Conservation (phyloP, 2,797 vertebrate genomes). For the Argya squamiceps region DNA sequence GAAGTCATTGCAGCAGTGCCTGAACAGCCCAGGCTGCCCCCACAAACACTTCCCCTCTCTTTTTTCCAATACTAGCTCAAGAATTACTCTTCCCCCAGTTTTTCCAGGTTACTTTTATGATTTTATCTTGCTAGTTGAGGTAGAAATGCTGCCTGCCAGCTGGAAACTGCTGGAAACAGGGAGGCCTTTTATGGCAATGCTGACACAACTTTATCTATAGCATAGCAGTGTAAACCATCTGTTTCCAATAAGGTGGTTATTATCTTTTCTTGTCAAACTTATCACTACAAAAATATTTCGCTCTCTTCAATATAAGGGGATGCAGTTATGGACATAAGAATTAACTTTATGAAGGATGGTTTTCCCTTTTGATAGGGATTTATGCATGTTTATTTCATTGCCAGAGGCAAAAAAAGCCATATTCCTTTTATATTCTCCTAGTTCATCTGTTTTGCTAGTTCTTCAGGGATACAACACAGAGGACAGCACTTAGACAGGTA, state of each 20-base stretch:
- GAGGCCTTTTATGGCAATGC: conserved; percentile 29
- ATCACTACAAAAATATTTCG: conserved; percentile 41
- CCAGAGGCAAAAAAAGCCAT: not conserved
- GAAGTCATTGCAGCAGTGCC: too few species aligned
- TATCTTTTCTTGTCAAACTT: conserved; percentile 66
- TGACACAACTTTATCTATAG: conserved; percentile 48
- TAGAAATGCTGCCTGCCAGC: not conserved
- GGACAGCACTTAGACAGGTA: not conserved
- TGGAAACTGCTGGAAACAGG: not conserved
- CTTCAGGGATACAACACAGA: not conserved
- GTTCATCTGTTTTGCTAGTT: not conserved
- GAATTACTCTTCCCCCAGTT: not conserved
- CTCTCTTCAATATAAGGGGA: not conserved
- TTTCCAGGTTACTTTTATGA: not conserved
- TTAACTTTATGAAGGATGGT: not conserved
- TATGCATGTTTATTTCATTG: not conserved
- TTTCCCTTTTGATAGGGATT: not conserved
- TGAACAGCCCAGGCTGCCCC: not conserved
- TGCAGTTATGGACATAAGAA: not conserved
- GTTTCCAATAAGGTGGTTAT: conserved; percentile 66
- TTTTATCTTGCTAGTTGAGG: not conserved
- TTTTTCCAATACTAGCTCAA: not conserved
- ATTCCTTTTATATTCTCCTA: not conserved
- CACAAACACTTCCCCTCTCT: not conserved
- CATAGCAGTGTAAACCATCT: conserved; percentile 31